Percentiles rank a stretch among this genome's conserved stretches.
Evolutionary conservation across 2,797 vertebrate species (phyloP).

Genomic region (Chromis chromis): DNA sequence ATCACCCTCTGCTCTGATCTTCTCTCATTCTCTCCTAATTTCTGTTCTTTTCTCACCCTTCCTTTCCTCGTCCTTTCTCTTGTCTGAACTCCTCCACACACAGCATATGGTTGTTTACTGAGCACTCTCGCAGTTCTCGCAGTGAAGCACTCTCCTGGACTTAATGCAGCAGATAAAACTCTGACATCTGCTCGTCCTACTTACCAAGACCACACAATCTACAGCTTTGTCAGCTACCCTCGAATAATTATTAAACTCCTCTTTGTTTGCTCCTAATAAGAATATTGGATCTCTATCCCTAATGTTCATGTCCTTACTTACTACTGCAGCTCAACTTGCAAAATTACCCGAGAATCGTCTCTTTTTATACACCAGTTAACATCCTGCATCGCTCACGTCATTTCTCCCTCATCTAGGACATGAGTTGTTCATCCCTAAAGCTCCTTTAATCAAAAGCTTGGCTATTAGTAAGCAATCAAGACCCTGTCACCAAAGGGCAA

Average conservation of each 20-base stretch:
- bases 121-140: slow-evolving; percentile 57
- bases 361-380: slow-evolving; percentile 32
- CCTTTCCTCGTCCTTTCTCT: slow-evolving; percentile 9
- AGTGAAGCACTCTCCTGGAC: slow-evolving; percentile 77
- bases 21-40: slow-evolving; percentile 27
- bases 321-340: slow-evolving; percentile 2
- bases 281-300: slow-evolving; percentile 29
- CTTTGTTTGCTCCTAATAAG: slow-evolving; percentile 34
- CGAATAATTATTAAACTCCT: slow-evolving; percentile 35
- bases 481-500: slow-evolving; percentile 43
- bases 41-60: slow-evolving; percentile 27
- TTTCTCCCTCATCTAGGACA: slow-evolving; percentile 46
- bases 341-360: slow-evolving; percentile 30
- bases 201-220: slow-evolving; percentile 72
- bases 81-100: slow-evolving; percentile 20
- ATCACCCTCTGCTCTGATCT: slow-evolving; percentile 33
- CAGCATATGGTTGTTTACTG: slow-evolving; percentile 72
- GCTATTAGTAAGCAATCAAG: slow-evolving; percentile 52
- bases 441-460: slow-evolving; percentile 50
- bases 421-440: slow-evolving; percentile 65
- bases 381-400: slow-evolving; percentile 28
- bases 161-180: slow-evolving; percentile 81
- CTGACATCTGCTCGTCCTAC: slow-evolving; percentile 85
- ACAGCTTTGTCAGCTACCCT: slow-evolving; percentile 56
- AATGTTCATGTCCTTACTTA: slow-evolving; percentile 30